Base-by-base conservation (phyloP, 2,797 vertebrate genomes). In the Pangasius sanitwongsei region DNA sequence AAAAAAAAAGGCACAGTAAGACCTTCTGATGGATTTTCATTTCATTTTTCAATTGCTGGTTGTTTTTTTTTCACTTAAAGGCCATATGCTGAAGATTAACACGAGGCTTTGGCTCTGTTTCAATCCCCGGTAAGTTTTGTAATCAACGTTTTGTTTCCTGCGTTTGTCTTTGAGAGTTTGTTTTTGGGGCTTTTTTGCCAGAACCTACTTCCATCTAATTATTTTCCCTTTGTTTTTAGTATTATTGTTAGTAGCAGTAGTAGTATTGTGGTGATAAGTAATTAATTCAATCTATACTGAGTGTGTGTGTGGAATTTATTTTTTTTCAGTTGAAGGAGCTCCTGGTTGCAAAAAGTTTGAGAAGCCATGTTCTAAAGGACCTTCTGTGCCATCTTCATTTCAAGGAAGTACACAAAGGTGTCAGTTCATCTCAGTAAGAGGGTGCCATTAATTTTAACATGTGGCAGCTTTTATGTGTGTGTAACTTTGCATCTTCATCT, bases 401-500 rank as follows among this genome's bases (percentile, higher is more conserved):
- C 23, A 25, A 48, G 3, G 48, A 16, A 31, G 37, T 12, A 3
- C 41, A 25, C 53, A 55, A 55, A 55, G 13, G 4, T 55, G 3
- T 16, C 72, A 13, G 12, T 70, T 11, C 2, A 16, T 28, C 74
- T 13, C 23, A 41, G 1, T 53, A 4, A 1, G 28, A 50, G 44
- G 48, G 75, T n/a, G 48, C 77, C 77, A 55, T 34, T 80, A 80
- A 8, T 80, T 80, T 80, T 78, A n/a, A 53, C 28, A 53, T 12
- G 0, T 13, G 5, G 15, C 23, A 13, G 0, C 2, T 25, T 25
- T 48, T 75, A 1, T 72, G 4, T 3, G 18, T 25, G 70, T 28
- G 1, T 41, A 50, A 48, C 37, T 15, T 28, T 13, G 15, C 15
- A 6, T n/a, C 8, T 48, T 48, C 23, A 6, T 28, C 7, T 75